Base-by-base conservation (phyloP, 2,888 invertebrate species). In the Epirrhoe alternata region DNA sequence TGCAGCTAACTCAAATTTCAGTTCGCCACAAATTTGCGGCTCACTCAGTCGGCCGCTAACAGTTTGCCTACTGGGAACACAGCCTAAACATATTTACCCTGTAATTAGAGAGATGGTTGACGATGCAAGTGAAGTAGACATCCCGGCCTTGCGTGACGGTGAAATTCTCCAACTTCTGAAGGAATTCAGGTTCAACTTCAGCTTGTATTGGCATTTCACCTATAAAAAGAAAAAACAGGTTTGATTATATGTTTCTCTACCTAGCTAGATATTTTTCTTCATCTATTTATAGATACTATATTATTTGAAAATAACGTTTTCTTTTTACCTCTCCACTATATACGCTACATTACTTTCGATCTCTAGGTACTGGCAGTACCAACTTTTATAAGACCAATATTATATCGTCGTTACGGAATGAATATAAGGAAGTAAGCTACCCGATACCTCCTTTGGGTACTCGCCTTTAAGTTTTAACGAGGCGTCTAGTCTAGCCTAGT, bases 121-220 rank as follows among this genome's bases (percentile, higher is more conserved):
- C 98, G 77, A 97, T 96, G 86, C 98, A 98, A 58, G 97, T 97
- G 90, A 98, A 97, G 84, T 95, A 96, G 65, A 97, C 96, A 86
- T 98, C 97, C 61, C 98, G 94, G 64, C 98, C 98, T 88, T 97
- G 97, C 61, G 97, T 96, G 68, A 97, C 97, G 50, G 97, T 98
- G 84, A 97, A 95, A 88, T 98, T 98, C 84, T 97, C 96, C 83
- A 98, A 90, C 63, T 96, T 96, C 75, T 96, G 96, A 78, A 97
- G 94, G 89, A 98, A 98, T 86, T 97, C 96, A 5, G 98, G 98
- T 78, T 95, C 95, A 69, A 89, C 85, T 80, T 95, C 95, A 61
- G 94, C 94, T 85, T 94, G 94, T 74, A 94, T 94, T 72, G 95
- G 95, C 91, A 95, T 95, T 90, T 97, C 96, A 90, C 96, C 96